Evolutionary conservation across 2,888 invertebrate genomes (phyloP), one percentile per base, ranked within the genome.

Genomic region (Drosophila conformis): DNA sequence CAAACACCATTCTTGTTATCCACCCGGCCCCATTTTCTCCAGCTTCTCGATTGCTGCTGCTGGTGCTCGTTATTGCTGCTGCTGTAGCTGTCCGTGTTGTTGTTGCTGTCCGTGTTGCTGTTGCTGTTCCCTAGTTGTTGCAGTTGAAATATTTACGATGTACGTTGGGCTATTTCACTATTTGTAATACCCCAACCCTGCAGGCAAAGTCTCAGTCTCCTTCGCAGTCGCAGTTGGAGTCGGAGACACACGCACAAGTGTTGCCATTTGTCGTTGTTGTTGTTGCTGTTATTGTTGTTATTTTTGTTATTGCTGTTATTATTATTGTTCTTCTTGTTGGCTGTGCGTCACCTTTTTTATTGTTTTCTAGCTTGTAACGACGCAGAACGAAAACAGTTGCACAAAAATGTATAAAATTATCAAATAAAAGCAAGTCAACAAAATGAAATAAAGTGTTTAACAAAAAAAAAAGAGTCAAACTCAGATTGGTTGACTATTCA

Each of bases 91-190:
- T 21, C 21, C 42, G 42, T 42, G 21, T 57, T 72, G 58, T 67
- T 84, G 76, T 35, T 82, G 76, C 60, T 77, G 67, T 58, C 54
- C 71, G 35, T 71, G 62, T 38, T 76, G 66, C 59, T 35, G 42
- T 36, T 72, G 69, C 21, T 69, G 61, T 69, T 82, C 79, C 79
- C 76, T 75, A 66, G 87, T 87, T 87, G 87, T 89, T 87, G 89
- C 89, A 89, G 87, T 87, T 87, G 87, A 87, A 87, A 87, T 87
- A 89, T 87, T 87, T 87, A 87, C 87, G 89, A 89, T 83, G 86
- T 87, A 89, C 88, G 86, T 82, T 86, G 89, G 86, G 85, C 89
- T 87, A 81, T 89, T 84, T 78, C 89, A 88, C 85, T 85, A 85
- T 85, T 85, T 85, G 84, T 87, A 83, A 77, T 76, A 78, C 73